Base-by-base conservation (phyloP, 1,140 invertebrate genomes). In the Bombus affinis region DNA sequence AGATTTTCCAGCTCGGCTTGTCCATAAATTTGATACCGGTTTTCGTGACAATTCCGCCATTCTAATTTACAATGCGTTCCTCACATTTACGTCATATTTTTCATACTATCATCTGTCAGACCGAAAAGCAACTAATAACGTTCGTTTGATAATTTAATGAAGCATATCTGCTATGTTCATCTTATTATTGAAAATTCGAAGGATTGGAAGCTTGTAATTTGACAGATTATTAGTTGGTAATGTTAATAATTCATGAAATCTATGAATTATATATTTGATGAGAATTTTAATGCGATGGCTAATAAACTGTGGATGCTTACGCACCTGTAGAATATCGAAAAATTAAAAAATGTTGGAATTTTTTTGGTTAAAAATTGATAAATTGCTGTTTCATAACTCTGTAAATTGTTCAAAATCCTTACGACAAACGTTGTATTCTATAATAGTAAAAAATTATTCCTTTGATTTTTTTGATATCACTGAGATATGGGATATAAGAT, bases 21-120 rank as follows among this genome's bases (percentile, higher is more conserved):
- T 88, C 78, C 89, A 87, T 90, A 84, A 89, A 85, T 90, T 81
- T 86, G 89, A 90, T 90, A 89, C 88, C 66, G 89, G 81, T 90
- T 87, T 82, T 66, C 62, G 80, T 78, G 83, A 70, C 79, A 72
- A 85, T 81, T 82, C 78, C 57, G 66, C 39, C n/a, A 86, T 73
- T 71, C 83, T 82, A 85, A 88, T 89, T 90, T 90, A 57, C 81
- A 86, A 85, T 78, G 73, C 76, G 81, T 65, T 83, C 37, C 68
- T 85, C 44, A 57, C 72, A 80, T 85, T 85, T 72, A 59, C 44
- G 44, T 81, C 57, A 39, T 53, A 79, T 42, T 70, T 75, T 68
- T 28, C 74, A 37, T 37, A 18, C 37, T 59, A 28, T 71, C 25
- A 85, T 85, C 72, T 79, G 82, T 83, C 66, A 71, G 39, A 10